These are phyloP conservation scores for Setophaga coronata DNA, from an alignment of 2,113 vertebrate species.

Conservation along the genomic window DNA sequence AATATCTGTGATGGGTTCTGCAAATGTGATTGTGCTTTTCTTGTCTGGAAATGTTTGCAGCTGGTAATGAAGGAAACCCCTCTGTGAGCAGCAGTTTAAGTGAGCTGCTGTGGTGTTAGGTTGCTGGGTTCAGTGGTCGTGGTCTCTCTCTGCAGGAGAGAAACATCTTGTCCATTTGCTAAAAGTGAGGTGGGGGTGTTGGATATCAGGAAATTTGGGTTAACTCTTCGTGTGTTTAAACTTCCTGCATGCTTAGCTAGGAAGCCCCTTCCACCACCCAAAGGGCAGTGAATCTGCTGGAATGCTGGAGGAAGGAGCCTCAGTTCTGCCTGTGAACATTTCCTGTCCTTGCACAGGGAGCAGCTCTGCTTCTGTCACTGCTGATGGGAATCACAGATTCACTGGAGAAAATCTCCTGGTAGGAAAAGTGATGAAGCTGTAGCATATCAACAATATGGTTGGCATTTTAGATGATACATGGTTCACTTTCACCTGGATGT, in stretches of 20 bases:
- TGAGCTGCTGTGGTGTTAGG: neutral
- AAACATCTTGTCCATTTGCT: neutral
- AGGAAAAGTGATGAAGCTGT: neutral
- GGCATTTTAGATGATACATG: neutral
- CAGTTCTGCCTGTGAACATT: neutral
- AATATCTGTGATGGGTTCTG: slow-evolving; percentile 1
- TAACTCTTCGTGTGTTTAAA: neutral
- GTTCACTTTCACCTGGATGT: neutral
- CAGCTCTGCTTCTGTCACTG: neutral
- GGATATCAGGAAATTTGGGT: neutral
- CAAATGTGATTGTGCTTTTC: neutral
- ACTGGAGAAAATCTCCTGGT: neutral
- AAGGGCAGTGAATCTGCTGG: neutral
- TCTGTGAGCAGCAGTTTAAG: neutral
- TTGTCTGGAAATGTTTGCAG: neutral
- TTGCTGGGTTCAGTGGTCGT: neutral
- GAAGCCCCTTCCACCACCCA: neutral
- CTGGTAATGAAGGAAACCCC: neutral
- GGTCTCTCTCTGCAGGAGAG: neutral
- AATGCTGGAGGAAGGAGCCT: neutral
- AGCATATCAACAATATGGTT: neutral
- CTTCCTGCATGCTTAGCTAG: neutral
- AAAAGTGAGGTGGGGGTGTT: neutral
- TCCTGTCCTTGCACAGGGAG: neutral
- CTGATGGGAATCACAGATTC: neutral